Conservation (phyloP, 2,888 invertebrate genomes). For the Eumacrocentrus americanus region DNA sequence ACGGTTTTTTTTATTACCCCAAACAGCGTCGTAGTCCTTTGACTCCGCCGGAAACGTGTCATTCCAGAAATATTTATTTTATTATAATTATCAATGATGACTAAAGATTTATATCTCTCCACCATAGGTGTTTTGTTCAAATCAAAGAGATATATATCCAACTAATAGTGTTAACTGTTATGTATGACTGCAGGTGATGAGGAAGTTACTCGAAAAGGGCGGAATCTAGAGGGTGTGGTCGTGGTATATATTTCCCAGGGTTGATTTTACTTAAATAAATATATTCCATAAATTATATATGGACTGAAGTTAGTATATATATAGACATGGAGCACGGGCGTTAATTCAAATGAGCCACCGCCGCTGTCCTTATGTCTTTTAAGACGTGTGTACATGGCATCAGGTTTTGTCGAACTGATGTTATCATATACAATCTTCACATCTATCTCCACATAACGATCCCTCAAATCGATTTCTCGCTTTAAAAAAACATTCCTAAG, state of each 20-base stretch:
- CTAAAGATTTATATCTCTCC: slow-evolving; percentile 9
- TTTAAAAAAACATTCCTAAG: neutral
- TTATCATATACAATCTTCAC: slow-evolving; percentile 21
- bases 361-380: slow-evolving; percentile 33
- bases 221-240: slow-evolving; percentile 22
- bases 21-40: neutral
- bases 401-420: neutral
- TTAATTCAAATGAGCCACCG: slow-evolving; percentile 38
- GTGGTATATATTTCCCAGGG: slow-evolving; percentile 10
- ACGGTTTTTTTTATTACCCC: neutral
- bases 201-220: slow-evolving; percentile 14
- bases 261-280: slow-evolving; percentile 40
- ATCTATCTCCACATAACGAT: slow-evolving; percentile 26
- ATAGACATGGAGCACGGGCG: slow-evolving; percentile 32
- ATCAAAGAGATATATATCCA: slow-evolving; percentile 2
- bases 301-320: slow-evolving; percentile 30
- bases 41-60: neutral
- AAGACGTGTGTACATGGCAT: slow-evolving; percentile 27
- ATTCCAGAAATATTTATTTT: neutral
- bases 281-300: slow-evolving; percentile 40
- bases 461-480: slow-evolving; percentile 2
- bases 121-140: neutral
- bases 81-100: neutral
- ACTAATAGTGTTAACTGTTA: too few relatives aligned
- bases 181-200: neutral